Evolutionary conservation across 2,888 invertebrate genomes (phyloP), one percentile per base, ranked within the genome.

Genomic region (Axea sp.): DNA sequence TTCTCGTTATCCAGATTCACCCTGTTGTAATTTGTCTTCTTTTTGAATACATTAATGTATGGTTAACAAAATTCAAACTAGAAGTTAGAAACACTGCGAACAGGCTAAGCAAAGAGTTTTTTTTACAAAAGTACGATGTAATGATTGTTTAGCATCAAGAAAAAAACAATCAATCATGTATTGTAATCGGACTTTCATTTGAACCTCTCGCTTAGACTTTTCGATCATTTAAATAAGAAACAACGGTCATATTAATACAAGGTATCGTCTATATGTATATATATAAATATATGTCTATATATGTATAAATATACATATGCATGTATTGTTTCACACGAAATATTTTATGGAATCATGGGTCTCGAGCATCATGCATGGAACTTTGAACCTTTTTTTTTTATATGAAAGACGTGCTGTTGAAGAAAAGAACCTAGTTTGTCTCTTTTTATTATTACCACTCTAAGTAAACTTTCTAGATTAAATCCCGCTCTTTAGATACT

Each of bases 331-430:
- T 55, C 22, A 47, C 39, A 51, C n/a, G 28, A 55, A 62, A 30
- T 71, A 71, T 39, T 64, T 71, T 62, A 33, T 5, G 24, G 41
- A 41, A 9, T 51, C n/a, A 59, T 39, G 55, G 22, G 28, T n/a
- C 69, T 69, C 74, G 68, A 68, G 73, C 41, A 73, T 64, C 64
- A 68, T 68, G 68, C 19, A 55, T 73, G 73, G 67, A 73, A 68
- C 73, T 73, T 73, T 57, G 47, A 53, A 65, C 22, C 64, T 19
- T 47, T 49, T 33, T 7, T 35, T n/a, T n/a, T n/a, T n/a, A n/a
- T n/a, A n/a, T n/a, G n/a, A n/a, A n/a, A n/a, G n/a, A n/a, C n/a
- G n/a, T n/a, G n/a, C n/a, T n/a, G n/a, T n/a, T n/a, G n/a, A n/a
- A n/a, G n/a, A n/a, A n/a, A n/a, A n/a, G n/a, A n/a, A n/a, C n/a